These are phyloP conservation scores for Caenorhabditis sp. DNA, from an alignment of 2,888 invertebrate species.

Conservation along the genomic window DNA sequence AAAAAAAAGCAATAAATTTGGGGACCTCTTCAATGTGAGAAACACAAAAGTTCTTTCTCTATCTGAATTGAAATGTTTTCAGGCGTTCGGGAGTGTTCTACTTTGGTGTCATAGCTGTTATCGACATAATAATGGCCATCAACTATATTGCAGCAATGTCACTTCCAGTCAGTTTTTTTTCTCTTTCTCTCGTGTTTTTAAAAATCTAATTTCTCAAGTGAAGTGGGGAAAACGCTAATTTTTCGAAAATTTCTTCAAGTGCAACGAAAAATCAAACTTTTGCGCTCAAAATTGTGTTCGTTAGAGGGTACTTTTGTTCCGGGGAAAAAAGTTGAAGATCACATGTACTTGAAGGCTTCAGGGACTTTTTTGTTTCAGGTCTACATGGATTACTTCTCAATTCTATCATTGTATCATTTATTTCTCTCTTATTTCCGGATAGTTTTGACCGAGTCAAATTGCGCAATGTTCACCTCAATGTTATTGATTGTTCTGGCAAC, in stretches of 20 bases:
- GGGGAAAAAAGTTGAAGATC: too few relatives aligned
- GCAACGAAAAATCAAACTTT: background rate
- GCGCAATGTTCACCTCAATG: constrained; percentile 68
- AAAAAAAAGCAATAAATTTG: too few relatives aligned
- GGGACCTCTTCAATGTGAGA: background rate
- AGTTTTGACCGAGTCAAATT: constrained; percentile 53
- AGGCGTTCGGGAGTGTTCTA: constrained; percentile 66
- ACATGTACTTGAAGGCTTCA: background rate
- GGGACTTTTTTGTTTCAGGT: constrained; percentile 45
- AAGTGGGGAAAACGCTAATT: background rate
- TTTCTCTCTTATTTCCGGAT: constrained; percentile 62
- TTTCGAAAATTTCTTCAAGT: background rate
- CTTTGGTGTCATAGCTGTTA: constrained; percentile 67
- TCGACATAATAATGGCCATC: constrained; percentile 68
- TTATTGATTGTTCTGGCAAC: constrained; percentile 68
- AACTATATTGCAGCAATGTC: constrained; percentile 69
- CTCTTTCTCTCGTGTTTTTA: background rate
- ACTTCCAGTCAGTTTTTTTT: constrained; percentile 56
- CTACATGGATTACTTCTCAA: constrained; percentile 64
- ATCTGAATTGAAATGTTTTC: constrained; percentile 13
- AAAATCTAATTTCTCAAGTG: background rate
- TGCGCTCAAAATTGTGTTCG: too few relatives aligned
- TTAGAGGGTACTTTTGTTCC: too few relatives aligned
- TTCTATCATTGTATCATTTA: constrained; percentile 61
- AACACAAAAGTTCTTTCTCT: too few relatives aligned